A percentile compares a stretch with the other conserved stretches of the same genome.
These are phyloP conservation scores for Leptinotarsa texana DNA, from an alignment of 1,140 invertebrate genomes.

Conservation along the genomic window DNA sequence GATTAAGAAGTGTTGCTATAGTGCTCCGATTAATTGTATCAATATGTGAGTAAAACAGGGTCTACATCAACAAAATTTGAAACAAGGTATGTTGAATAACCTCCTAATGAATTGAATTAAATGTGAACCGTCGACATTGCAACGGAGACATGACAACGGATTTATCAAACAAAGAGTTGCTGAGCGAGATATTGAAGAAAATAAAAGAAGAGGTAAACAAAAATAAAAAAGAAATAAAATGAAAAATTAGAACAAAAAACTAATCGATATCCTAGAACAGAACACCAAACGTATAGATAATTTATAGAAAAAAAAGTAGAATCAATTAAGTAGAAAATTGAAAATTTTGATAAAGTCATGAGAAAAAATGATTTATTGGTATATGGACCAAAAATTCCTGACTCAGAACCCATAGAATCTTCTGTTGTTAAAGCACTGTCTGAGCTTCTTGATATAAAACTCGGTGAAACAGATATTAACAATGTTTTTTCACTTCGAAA, in stretches of 20 bases:
- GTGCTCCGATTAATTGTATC: background rate
- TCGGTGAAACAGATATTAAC: background rate
- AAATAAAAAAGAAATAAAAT: background rate
- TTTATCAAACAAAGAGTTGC: constrained; percentile 7
- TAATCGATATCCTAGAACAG: background rate
- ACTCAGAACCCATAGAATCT: background rate
- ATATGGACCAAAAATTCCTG: background rate
- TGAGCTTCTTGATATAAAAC: background rate
- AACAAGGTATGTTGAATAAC: background rate
- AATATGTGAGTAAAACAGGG: background rate
- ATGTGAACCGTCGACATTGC: background rate
- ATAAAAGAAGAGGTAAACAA: background rate
- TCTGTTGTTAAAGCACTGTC: background rate
- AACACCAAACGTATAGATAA: background rate
- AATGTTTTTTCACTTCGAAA: background rate
- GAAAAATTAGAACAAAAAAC: too few species aligned
- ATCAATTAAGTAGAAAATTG: background rate
- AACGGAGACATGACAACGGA: background rate
- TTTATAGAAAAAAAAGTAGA: background rate
- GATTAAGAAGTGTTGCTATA: background rate
- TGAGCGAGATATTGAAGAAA: background rate
- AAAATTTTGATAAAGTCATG: background rate
- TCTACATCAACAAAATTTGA: background rate
- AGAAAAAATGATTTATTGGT: background rate
- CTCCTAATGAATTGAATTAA: background rate